A percentile compares a stretch with the other conserved stretches of the same genome.
phyloP scores from a whole-genome alignment of 2,113 vertebrate species.

The Gymnarchus niloticus region DNA sequence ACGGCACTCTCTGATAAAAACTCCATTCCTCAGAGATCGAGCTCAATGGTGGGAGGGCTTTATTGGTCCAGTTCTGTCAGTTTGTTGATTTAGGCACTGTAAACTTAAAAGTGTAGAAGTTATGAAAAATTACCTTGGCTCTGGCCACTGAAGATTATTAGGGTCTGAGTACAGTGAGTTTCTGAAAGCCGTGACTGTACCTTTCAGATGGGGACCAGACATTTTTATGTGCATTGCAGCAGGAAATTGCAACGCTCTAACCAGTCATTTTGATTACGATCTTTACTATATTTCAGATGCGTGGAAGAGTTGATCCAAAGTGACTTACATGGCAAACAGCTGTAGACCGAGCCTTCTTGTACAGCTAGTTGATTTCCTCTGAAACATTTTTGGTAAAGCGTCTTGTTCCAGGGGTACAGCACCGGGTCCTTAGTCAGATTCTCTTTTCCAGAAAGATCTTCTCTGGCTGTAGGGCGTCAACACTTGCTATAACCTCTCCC shows the following conservation, averaged over 20 bases:
- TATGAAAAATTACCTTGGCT: neutral
- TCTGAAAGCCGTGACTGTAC: neutral
- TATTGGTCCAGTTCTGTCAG: neutral
- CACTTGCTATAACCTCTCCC: no score
- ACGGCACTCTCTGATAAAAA: neutral
- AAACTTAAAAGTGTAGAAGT: conserved; percentile 9
- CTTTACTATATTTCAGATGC: neutral
- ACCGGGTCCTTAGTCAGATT: neutral
- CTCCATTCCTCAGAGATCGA: neutral
- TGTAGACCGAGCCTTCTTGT: neutral
- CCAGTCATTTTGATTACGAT: neutral
- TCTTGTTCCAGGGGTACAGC: neutral
- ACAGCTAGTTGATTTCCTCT: neutral
- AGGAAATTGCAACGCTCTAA: neutral
- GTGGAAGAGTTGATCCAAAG: neutral
- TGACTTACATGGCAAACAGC: neutral
- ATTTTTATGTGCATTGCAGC: neutral
- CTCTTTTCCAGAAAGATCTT: neutral
- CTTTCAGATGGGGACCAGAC: neutral
- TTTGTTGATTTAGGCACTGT: conserved; percentile 7
- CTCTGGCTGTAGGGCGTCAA: neutral
- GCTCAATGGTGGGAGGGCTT: neutral
- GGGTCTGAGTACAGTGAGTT: neutral
- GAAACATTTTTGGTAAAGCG: neutral
- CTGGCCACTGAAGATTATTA: neutral